Conservation (phyloP, 2,113 vertebrate species). For the Anhinga rufa region DNA sequence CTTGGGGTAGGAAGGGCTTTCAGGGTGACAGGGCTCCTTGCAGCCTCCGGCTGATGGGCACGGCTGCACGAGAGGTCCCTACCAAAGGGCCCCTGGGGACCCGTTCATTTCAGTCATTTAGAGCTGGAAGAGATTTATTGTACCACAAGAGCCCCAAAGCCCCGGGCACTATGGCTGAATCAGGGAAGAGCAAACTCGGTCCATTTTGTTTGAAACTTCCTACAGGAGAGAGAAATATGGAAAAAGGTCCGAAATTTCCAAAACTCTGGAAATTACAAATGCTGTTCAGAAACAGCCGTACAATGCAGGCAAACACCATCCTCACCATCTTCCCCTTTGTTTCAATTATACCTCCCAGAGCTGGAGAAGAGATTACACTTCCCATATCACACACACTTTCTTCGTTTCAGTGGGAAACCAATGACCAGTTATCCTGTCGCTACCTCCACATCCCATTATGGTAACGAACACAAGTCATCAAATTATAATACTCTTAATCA, state of each 20-base stretch:
- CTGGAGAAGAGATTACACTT: neutral
- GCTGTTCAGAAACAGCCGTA: neutral
- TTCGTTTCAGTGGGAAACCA: neutral
- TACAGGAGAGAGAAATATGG: neutral
- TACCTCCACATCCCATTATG: neutral
- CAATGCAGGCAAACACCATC: neutral
- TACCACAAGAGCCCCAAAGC: neutral
- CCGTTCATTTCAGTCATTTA: neutral
- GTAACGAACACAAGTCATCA: neutral
- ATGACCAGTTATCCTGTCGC: neutral
- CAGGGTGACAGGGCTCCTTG: neutral
- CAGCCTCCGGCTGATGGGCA: neutral
- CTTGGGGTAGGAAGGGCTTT: neutral
- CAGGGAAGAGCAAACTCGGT: neutral
- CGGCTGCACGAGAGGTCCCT: accelerated
- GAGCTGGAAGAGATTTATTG: neutral
- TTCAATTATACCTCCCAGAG: neutral
- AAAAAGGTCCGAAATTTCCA: neutral
- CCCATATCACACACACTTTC: neutral
- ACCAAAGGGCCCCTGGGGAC: accelerated
- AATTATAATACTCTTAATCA: slow-evolving; percentile 24
- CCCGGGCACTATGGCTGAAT: neutral
- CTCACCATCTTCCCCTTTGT: neutral
- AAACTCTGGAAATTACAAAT: neutral
- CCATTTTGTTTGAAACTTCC: neutral